A percentile compares a stretch with the other conserved stretches of the same genome.
These are phyloP conservation scores for Pithys albifrons DNA, from an alignment of 2,113 vertebrate species.

Conservation along the genomic window DNA sequence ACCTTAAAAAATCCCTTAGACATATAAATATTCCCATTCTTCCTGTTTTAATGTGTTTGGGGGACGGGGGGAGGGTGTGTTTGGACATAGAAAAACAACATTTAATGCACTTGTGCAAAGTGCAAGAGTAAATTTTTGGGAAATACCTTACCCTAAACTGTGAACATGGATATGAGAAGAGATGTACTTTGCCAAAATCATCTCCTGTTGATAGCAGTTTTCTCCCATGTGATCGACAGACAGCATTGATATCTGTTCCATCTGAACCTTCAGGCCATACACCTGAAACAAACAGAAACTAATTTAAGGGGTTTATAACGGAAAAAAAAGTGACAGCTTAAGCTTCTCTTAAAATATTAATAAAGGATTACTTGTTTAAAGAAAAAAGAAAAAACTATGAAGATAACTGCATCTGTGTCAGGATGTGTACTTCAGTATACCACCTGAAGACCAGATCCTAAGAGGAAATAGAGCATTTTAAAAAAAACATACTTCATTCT, in stretches of 20 bases:
- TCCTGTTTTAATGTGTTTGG: background rate
- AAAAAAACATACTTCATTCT: background rate
- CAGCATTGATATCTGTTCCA: conserved; percentile 94
- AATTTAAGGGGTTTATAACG: background rate
- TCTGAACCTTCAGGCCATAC: conserved; percentile 98
- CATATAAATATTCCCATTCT: background rate
- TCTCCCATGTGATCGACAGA: conserved; percentile 84
- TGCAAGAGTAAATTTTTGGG: background rate
- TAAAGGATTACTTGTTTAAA: background rate
- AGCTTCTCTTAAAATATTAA: background rate
- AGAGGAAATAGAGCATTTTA: background rate
- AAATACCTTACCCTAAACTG: conserved; percentile 88
- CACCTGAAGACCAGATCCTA: background rate
- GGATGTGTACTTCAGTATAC: background rate
- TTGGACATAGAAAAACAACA: background rate
- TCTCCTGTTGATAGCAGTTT: conserved; percentile 91
- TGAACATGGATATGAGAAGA: conserved; percentile 93
- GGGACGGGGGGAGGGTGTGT: background rate
- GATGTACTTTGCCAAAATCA: conserved; percentile 97
- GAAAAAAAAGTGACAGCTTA: background rate
- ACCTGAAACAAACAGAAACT: conserved; percentile 73
- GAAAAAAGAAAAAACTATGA: background rate
- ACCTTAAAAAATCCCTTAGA: background rate
- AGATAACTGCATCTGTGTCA: background rate
- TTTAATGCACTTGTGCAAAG: background rate